Evolutionary conservation across 1,140 invertebrate species (phyloP).

Genomic region (Drosophila asahinai): DNA sequence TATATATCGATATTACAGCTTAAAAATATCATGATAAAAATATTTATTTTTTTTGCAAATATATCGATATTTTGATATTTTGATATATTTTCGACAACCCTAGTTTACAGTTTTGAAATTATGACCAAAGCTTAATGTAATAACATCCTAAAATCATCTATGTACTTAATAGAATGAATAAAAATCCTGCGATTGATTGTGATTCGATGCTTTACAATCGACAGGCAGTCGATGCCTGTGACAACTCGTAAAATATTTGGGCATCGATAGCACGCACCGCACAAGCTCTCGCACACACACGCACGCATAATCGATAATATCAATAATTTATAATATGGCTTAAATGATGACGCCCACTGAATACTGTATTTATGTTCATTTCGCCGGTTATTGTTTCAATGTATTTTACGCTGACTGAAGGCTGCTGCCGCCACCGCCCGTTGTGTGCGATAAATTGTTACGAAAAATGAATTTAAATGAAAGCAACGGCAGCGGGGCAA

Average conservation of each 20-base stretch:
- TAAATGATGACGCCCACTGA: conserved; percentile 53
- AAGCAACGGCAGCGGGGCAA: conserved; percentile 18
- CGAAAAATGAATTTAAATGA: conserved; percentile 72
- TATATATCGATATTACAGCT: no score
- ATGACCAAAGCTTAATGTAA: no score
- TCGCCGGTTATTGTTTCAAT: conserved; percentile 24
- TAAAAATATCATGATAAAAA: no score
- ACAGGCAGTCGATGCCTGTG: neutral
- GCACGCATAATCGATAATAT: conserved; percentile 46
- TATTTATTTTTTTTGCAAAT: no score
- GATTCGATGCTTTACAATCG: conserved; percentile 8
- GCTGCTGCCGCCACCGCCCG: conserved; percentile 7
- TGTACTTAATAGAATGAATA: neutral
- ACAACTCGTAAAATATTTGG: conserved; percentile 23
- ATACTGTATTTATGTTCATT: conserved; percentile 52
- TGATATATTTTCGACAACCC: no score
- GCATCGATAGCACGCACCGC: conserved; percentile 9
- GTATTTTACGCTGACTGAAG: conserved; percentile 15
- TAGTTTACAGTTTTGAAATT: no score
- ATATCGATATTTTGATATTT: no score
- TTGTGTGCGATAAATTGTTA: conserved; percentile 59
- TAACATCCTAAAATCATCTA: neutral
- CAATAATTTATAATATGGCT: conserved; percentile 56
- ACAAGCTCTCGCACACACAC: neutral
- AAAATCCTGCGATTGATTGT: neutral